Percentiles rank a stretch among this genome's conserved stretches.
phyloP scores from a whole-genome alignment of 2,113 vertebrate genomes.

The Phalacrocorax carbo region DNA sequence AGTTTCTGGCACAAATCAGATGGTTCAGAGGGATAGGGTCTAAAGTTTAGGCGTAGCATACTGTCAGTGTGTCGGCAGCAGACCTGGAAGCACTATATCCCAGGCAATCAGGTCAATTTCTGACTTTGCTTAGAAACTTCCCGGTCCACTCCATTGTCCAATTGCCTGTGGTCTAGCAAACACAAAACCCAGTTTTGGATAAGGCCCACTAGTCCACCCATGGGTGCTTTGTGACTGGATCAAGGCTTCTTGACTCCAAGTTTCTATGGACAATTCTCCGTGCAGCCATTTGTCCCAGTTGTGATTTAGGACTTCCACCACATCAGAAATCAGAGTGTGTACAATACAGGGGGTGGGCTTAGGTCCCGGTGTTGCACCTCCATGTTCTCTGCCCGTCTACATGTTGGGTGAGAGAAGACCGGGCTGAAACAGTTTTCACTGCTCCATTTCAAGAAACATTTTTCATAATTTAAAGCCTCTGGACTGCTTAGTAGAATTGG shows the following conservation, averaged over 20 bases:
- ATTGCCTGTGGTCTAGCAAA: not conserved
- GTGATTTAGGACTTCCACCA: not conserved
- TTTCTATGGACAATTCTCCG: not conserved
- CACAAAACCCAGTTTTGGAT: not conserved
- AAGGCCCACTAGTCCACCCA: not conserved
- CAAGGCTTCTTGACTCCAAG: not conserved
- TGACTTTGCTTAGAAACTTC: not conserved
- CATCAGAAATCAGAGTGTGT: not conserved
- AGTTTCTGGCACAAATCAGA: not conserved
- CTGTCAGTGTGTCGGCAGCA: not conserved
- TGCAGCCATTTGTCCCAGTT: not conserved
- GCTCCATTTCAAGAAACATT: not conserved
- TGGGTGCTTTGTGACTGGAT: not conserved
- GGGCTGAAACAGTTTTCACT: not conserved
- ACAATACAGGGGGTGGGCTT: not conserved
- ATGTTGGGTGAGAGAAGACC: not conserved
- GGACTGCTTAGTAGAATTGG: not conserved
- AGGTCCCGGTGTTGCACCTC: accelerated
- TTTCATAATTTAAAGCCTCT: not conserved
- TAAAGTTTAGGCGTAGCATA: not conserved
- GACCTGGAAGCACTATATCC: not conserved
- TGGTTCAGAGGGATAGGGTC: not conserved
- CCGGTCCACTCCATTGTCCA: not conserved
- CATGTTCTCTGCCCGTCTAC: not conserved
- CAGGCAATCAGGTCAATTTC: not conserved